Evolutionary conservation across 2,797 vertebrate species (phyloP).

Genomic region (Pelodytes ibericus): DNA sequence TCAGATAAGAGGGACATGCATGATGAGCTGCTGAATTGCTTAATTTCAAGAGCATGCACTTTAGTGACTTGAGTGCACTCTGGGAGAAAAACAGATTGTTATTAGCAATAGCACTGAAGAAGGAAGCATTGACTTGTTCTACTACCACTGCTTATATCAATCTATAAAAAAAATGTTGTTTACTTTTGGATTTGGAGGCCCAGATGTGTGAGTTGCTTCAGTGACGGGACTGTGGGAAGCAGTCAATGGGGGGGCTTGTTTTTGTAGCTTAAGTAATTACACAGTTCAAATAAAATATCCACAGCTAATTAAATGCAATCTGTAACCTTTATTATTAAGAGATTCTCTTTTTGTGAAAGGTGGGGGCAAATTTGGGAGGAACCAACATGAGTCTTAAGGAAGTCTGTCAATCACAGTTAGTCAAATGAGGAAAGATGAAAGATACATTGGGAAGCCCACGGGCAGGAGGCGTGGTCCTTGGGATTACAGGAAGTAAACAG

Average conservation of each 20-base stretch:
- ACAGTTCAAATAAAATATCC: not conserved
- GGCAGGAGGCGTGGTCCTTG: conserved; percentile 39
- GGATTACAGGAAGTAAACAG: conserved; percentile 42
- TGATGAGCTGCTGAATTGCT: too few species aligned
- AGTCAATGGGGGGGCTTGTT: not conserved
- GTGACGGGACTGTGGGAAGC: not conserved
- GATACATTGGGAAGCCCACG: conserved; percentile 19
- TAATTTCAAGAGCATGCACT: too few species aligned
- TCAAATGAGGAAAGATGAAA: conserved; percentile 45
- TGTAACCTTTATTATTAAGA: conserved; percentile 29
- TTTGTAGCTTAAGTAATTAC: conserved; percentile 11
- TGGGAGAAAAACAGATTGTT: too few species aligned
- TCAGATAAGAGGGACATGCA: too few species aligned
- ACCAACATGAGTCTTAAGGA: conserved; percentile 21
- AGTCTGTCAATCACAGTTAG: conserved; percentile 46
- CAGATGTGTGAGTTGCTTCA: too few species aligned
- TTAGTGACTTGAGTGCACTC: too few species aligned
- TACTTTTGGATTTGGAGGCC: too few species aligned
- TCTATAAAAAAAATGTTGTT: too few species aligned
- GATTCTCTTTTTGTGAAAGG: conserved; percentile 8
- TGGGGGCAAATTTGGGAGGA: not conserved
- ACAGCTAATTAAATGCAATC: conserved; percentile 24
- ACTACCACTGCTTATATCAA: too few species aligned
- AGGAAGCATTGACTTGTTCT: too few species aligned
- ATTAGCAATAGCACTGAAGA: too few species aligned